Percentiles rank a stretch among this genome's conserved stretches.
These are phyloP conservation scores for Gryllus longicercus DNA, from an alignment of 2,888 invertebrate species.

Conservation along the genomic window DNA sequence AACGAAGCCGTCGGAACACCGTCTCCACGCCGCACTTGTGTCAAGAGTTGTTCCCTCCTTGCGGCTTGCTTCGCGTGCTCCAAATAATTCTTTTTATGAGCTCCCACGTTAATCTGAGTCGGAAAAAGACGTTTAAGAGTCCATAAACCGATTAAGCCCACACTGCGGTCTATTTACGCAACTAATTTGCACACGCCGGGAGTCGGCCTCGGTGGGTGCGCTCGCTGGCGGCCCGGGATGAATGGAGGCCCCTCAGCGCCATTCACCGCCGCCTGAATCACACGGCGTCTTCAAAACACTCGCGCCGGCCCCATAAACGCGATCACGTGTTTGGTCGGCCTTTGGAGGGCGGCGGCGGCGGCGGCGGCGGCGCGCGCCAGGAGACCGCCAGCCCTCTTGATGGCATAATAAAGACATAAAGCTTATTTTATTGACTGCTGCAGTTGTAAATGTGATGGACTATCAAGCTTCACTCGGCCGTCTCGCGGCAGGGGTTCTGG, in stretches of 20 bases:
- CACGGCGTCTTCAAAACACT: not conserved
- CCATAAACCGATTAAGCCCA: conserved; percentile 17
- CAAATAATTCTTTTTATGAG: conserved; percentile 17
- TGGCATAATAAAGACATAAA: conserved; percentile 17
- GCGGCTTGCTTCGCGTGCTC: not conserved
- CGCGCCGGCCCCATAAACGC: conserved; percentile 17
- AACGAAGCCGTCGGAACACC: too few species aligned
- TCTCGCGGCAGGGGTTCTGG: conserved; percentile 2
- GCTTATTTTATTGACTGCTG: conserved; percentile 17
- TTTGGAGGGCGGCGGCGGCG: not conserved
- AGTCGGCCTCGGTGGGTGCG: not conserved
- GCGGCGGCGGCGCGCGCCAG: not conserved
- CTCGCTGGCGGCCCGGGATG: not conserved
- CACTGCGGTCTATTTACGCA: conserved; percentile 17
- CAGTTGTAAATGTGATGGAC: conserved; percentile 17
- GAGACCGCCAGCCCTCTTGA: not conserved
- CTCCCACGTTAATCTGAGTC: conserved; percentile 17
- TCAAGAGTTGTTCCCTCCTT: too few species aligned
- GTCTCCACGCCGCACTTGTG: too few species aligned
- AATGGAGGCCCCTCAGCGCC: not conserved
- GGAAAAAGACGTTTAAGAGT: conserved; percentile 17
- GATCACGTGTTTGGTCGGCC: not conserved
- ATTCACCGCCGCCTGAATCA: not conserved
- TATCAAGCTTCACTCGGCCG: conserved; percentile 17
- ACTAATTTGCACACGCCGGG: not conserved